A percentile compares a stretch with the other conserved stretches of the same genome.
Evolutionary conservation across 2,888 invertebrate species (phyloP).

Genomic region (Ariolimax columbianus): DNA sequence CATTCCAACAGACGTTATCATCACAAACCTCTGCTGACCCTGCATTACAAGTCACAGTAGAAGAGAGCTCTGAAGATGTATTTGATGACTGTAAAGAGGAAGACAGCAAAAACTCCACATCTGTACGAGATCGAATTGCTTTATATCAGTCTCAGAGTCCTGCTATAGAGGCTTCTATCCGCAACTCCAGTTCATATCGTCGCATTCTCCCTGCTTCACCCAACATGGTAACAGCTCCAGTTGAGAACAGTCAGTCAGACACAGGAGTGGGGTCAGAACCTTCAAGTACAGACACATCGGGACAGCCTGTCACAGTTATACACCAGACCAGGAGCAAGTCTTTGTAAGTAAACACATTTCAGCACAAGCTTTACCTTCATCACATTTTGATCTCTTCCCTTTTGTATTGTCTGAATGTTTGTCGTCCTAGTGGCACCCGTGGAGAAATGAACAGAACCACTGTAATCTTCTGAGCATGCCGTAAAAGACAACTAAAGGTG

Average conservation of each 20-base stretch:
- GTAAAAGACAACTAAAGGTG: no score
- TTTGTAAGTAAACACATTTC: constrained; percentile 22
- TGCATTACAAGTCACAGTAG: constrained; percentile 1
- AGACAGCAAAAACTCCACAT: constrained; percentile 27
- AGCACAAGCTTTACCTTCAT: no score
- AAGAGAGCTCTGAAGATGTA: neutral
- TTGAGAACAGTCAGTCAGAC: constrained; percentile 48
- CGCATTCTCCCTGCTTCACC: constrained; percentile 44
- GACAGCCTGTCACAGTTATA: constrained; percentile 13
- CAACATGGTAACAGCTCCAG: neutral
- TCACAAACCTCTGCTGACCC: constrained; percentile 19
- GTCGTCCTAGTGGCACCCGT: no score
- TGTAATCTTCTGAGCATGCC: no score
- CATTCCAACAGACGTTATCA: constrained; percentile 16
- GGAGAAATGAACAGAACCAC: no score
- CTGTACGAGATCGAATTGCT: constrained; percentile 48
- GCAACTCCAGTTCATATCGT: constrained; percentile 2
- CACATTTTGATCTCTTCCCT: no score
- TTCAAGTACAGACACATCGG: constrained; percentile 42
- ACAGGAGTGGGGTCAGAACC: constrained; percentile 52
- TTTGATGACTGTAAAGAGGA: neutral
- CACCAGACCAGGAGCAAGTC: constrained; percentile 7
- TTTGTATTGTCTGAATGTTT: no score
- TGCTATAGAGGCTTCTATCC: neutral
- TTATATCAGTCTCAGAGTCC: constrained; percentile 15